Evolutionary conservation across 2,888 invertebrate species (phyloP).

Genomic region (Ennomos erosarius): DNA sequence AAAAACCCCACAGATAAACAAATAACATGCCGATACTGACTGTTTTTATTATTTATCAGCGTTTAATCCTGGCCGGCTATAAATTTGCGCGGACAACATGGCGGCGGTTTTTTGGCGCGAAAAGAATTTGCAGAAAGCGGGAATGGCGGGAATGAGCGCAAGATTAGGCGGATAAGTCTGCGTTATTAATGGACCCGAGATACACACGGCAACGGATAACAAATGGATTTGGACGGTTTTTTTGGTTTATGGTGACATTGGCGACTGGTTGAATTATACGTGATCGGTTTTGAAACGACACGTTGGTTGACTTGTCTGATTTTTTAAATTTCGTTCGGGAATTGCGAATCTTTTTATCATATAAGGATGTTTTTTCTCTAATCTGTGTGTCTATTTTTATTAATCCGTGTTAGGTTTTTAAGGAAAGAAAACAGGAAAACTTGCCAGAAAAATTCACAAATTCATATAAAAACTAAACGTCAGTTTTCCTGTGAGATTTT

Average conservation of each 20-base stretch:
- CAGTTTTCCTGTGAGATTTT: too few relatives aligned
- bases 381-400: too few relatives aligned
- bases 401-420: too few relatives aligned
- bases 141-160: conserved; percentile 69
- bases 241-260: conserved; percentile 43
- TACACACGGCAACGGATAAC: conserved; percentile 73
- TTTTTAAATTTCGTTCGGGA: too few relatives aligned
- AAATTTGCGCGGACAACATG: conserved; percentile 77
- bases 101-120: conserved; percentile 75
- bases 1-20: conserved; percentile 2
- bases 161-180: conserved; percentile 80
- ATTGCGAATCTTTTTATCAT: too few relatives aligned
- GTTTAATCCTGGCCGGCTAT: conserved; percentile 76
- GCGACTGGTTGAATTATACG: conserved; percentile 48
- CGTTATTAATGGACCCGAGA: conserved; percentile 82
- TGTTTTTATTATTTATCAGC: conserved; percentile 59
- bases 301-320: too few relatives aligned
- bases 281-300: conserved; percentile 35
- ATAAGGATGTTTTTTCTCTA: too few relatives aligned
- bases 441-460: too few relatives aligned
- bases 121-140: conserved; percentile 82
- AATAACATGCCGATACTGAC: conserved; percentile 36
- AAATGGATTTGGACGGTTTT: conserved; percentile 55
- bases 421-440: too few relatives aligned
- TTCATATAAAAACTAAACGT: too few relatives aligned